Base-by-base conservation (phyloP, 2,113 vertebrate genomes). In the Echinops telfairi region DNA sequence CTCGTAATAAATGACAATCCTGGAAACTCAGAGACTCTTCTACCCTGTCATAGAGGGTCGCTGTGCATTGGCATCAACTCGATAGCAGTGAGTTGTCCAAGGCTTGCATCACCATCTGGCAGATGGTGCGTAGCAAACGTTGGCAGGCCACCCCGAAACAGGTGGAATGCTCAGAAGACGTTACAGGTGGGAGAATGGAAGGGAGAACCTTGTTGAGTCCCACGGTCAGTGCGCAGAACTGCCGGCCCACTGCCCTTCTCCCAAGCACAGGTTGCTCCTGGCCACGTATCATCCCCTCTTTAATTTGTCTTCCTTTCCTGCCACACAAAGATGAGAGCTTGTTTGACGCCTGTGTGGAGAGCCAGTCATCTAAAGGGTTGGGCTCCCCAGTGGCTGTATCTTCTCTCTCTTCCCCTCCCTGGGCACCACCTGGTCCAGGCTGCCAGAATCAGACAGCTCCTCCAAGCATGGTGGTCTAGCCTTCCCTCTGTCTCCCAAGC, bases 401-500 rank as follows among this genome's bases (percentile, higher is more conserved):
- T 19, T 47, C 23, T 36, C 31, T 22, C 36, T 77, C 33, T n/a
- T 23, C 14, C 40, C 3, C 33, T 10, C 71, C 36, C 47, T 22
- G 36, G 88, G 47, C 57, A 40, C 57, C 64, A 33, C 40, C 79
- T 81, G 86, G 76, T 43, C 58, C 70, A 57, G 12, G 25, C 27
- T 47, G 38, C 82, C 90, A 79, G 86, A 22, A 17, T 9, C 20
- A 83, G 40, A 40, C n/a, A 36, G 47, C 47, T 9, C 47, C 47
- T 83, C 64, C 9, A 47, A 68, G 66, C 87, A 1, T n/a, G 40
- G 75, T 36, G 62, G 86, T 70, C 77, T 57, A 68, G n/a, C 23
- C 25, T 92, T 91, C 78, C 25, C 11, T 87, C 66, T 57, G 87
- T 83, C 47, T 70, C 83, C 91, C 75, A 84, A 94, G 84, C 87